Percentiles rank a stretch among this genome's conserved stretches.
Conservation (phyloP, 2,113 vertebrate genomes). For the Chlorocebus sabaeus region DNA sequence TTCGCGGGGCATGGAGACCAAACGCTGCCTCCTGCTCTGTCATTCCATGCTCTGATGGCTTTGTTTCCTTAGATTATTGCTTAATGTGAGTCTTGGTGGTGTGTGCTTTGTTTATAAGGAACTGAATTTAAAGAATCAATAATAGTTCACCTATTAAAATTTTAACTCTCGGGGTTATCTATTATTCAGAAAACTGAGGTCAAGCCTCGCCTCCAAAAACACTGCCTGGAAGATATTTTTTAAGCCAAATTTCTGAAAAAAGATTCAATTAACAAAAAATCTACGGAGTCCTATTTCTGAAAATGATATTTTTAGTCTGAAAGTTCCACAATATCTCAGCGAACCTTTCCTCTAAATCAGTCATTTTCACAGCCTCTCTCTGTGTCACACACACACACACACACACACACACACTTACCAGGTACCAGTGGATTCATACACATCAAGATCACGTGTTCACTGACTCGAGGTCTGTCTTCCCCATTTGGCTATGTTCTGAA, state of each 20-base stretch:
- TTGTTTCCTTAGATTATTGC: neutral
- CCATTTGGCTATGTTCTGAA: neutral
- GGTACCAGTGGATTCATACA: neutral
- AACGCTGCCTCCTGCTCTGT: no score
- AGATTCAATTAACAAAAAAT: neutral
- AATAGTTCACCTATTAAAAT: neutral
- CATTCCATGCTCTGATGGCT: neutral
- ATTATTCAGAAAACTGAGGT: neutral
- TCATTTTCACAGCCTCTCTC: neutral
- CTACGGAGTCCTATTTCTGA: neutral
- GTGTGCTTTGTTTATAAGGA: neutral
- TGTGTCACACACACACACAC: neutral
- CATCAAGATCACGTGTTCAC: neutral
- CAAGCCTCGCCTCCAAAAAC: neutral
- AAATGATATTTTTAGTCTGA: neutral
- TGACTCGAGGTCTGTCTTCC: no score
- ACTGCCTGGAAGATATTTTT: neutral
- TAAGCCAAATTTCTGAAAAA: neutral
- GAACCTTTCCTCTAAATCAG: neutral
- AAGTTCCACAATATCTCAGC: neutral
- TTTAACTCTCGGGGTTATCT: neutral
- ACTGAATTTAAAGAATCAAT: neutral
- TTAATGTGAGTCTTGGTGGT: neutral
- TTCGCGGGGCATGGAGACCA: fast-evolving
- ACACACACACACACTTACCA: neutral